A percentile compares a stretch with the other conserved stretches of the same genome.
These are phyloP conservation scores for Exephanes ischioxanthus DNA, from an alignment of 2,888 invertebrate species.

Conservation along the genomic window DNA sequence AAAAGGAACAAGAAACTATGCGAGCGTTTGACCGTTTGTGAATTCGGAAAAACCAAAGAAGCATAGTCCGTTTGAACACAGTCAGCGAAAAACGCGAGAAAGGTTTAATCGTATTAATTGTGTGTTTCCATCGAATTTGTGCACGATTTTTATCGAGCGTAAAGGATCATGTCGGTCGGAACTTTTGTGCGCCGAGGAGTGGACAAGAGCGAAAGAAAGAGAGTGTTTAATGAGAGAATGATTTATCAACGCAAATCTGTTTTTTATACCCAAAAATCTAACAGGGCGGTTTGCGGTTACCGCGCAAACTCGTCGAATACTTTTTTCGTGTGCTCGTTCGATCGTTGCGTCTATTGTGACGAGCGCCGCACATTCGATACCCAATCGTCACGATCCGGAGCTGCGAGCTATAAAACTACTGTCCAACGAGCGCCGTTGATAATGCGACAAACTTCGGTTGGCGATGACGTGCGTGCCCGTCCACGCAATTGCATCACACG, in stretches of 20 bases:
- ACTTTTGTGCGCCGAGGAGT: neutral
- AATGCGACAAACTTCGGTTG: constrained; percentile 22
- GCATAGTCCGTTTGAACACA: constrained; percentile 62
- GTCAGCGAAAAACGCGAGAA: constrained; percentile 35
- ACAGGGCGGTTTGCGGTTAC: constrained; percentile 8
- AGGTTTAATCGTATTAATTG: constrained; percentile 41
- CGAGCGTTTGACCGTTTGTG: constrained; percentile 56
- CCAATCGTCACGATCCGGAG: constrained; percentile 30
- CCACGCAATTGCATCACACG: constrained; percentile 21
- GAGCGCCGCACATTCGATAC: constrained; percentile 27
- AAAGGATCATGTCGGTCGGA: neutral
- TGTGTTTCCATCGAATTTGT: constrained; percentile 23
- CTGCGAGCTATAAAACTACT: constrained; percentile 34
- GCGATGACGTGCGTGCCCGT: constrained; percentile 41
- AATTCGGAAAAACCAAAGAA: constrained; percentile 69
- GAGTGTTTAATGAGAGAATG: constrained; percentile 46
- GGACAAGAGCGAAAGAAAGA: constrained; percentile 23
- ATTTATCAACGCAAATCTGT: constrained; percentile 26
- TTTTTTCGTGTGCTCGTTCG: neutral
- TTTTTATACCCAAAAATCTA: constrained; percentile 30
- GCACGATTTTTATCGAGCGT: neutral
- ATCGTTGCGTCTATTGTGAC: neutral
- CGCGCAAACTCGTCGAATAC: neutral
- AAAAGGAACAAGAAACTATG: constrained; percentile 39
- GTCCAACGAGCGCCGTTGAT: constrained; percentile 29